Evolutionary conservation across 2,113 vertebrate species (phyloP).

Genomic region (Aldabrachelys gigantea): DNA sequence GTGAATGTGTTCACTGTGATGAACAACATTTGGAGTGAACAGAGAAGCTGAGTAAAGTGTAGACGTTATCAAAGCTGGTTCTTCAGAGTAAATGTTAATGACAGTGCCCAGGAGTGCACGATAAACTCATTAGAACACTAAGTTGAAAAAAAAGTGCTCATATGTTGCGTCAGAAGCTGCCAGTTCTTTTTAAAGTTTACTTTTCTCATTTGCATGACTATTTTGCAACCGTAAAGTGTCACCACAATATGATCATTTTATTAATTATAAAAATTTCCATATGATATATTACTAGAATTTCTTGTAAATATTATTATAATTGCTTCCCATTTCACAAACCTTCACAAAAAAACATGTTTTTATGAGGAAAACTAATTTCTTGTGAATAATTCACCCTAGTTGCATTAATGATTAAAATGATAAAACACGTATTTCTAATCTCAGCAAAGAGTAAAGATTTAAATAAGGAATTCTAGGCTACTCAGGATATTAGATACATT

Average conservation of each 20-base stretch:
- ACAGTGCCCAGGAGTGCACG: background rate
- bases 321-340: background rate
- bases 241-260: background rate
- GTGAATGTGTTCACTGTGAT: background rate
- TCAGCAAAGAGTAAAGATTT: background rate
- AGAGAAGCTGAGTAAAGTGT: slow-evolving; percentile 20
- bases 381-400: background rate
- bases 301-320: background rate
- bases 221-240: background rate
- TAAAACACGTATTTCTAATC: slow-evolving; percentile 29
- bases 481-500: slow-evolving; percentile 46
- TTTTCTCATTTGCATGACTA: background rate
- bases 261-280: background rate
- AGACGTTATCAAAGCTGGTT: background rate
- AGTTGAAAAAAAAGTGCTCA: background rate
- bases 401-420: background rate
- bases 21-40: background rate
- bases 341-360: background rate
- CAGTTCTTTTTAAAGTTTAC: background rate
- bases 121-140: background rate
- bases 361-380: background rate
- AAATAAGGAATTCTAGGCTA: slow-evolving; percentile 1
- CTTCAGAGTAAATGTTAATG: background rate
- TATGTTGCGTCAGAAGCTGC: background rate
- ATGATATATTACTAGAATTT: background rate